These are phyloP conservation scores for Mystacornis crossleyi DNA, from an alignment of 2,113 vertebrate species.

Conservation along the genomic window DNA sequence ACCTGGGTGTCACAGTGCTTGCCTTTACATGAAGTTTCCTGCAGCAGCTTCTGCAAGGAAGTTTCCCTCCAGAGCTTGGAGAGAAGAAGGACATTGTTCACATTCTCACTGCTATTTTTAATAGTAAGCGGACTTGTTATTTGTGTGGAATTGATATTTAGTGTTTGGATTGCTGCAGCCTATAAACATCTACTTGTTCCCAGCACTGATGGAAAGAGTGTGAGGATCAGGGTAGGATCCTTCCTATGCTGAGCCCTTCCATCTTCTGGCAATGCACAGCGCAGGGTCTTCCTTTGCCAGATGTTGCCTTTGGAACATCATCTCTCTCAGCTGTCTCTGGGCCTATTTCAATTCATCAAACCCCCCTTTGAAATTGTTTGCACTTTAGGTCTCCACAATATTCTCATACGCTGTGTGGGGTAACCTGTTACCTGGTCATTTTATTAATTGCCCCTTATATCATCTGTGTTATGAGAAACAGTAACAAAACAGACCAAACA, in stretches of 20 bases:
- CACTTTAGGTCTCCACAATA: background rate
- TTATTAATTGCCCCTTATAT: background rate
- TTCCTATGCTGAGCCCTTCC: background rate
- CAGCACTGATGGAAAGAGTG: background rate
- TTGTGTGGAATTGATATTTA: background rate
- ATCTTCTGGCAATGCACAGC: background rate
- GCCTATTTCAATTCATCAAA: background rate
- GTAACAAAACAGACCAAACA: background rate
- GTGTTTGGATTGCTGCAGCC: background rate
- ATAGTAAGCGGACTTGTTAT: background rate
- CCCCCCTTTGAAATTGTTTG: background rate
- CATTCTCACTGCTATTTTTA: slow-evolving; percentile 1
- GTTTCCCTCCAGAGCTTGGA: background rate
- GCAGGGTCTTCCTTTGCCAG: background rate
- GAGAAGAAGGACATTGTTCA: slow-evolving; percentile 19
- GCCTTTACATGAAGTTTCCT: background rate
- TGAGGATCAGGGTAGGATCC: background rate
- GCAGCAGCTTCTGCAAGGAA: slow-evolving; percentile 10
- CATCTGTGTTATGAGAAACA: background rate
- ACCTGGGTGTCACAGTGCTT: background rate
- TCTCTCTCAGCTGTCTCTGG: background rate
- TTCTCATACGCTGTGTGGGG: background rate
- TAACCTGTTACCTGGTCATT: background rate
- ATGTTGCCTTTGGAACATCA: background rate
- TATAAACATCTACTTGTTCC: background rate